phyloP scores from a whole-genome alignment of 2,797 vertebrate species.

The Rhadinocentrus ornatus region DNA sequence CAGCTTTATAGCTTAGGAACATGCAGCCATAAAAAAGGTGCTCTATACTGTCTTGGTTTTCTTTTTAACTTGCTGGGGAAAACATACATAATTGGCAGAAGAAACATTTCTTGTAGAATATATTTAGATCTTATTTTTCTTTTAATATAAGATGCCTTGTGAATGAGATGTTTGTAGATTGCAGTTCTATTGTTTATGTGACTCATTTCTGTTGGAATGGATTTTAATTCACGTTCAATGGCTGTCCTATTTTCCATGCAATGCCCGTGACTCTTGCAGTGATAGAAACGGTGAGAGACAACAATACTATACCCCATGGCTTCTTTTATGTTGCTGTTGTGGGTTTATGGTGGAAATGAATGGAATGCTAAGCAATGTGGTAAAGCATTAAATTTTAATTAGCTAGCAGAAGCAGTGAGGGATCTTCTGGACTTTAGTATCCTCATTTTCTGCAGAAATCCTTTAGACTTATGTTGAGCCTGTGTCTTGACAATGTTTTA shows the following conservation, averaged over 20 bases:
- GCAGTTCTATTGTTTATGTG: conserved; percentile 31
- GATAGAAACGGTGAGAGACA: conserved; percentile 48
- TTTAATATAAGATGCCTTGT: conserved; percentile 21
- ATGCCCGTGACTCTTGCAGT: conserved; percentile 37
- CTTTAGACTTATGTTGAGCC: conserved; percentile 25
- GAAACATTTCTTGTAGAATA: conserved; percentile 29
- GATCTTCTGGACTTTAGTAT: conserved; percentile 13
- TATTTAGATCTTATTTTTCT: conserved; percentile 19
- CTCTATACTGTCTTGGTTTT: conserved; percentile 26
- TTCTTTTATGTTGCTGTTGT: conserved; percentile 56
- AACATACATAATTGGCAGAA: conserved; percentile 38
- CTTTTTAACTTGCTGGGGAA: conserved; percentile 19
- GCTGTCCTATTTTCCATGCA: conserved; percentile 65
- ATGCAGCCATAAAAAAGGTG: conserved; percentile 56
- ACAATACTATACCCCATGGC: conserved; percentile 57
- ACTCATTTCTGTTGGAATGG: conserved; percentile 53
- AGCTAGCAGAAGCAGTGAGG: conserved; percentile 23
- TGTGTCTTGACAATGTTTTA: conserved; percentile 24
- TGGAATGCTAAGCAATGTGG: conserved; percentile 51
- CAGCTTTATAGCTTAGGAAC: conserved; percentile 48
- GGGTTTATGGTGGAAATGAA: conserved; percentile 58
- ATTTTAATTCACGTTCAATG: conserved; percentile 53
- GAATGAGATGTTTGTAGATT: conserved; percentile 31
- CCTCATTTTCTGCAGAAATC: conserved; percentile 25
- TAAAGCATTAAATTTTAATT: conserved; percentile 66